phyloP scores from a whole-genome alignment of 2,888 invertebrate genomes.

The Caprella mutica region DNA sequence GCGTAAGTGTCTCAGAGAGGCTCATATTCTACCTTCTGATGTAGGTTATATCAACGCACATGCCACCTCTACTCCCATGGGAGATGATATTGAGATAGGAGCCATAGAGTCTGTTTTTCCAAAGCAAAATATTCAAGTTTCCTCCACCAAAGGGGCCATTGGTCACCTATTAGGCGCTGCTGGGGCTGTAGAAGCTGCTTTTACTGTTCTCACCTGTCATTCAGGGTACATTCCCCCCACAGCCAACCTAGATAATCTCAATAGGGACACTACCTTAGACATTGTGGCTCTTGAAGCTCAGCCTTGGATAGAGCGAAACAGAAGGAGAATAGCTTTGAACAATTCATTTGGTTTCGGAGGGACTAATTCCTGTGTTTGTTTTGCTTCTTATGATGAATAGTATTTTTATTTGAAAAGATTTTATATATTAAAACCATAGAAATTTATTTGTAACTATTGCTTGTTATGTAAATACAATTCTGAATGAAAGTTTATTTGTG shows the following conservation, averaged over 20 bases:
- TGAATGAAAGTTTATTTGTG: too few species aligned
- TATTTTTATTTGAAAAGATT: constrained; percentile 43
- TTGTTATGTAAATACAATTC: too few species aligned
- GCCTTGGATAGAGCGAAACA: constrained; percentile 20
- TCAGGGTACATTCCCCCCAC: constrained; percentile 72
- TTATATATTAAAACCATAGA: too few species aligned
- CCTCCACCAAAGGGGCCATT: constrained; percentile 89
- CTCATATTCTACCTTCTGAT: constrained; percentile 40
- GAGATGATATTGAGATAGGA: constrained; percentile 72
- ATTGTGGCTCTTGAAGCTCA: constrained; percentile 23
- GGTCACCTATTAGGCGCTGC: constrained; percentile 94
- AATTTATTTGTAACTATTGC: too few species aligned
- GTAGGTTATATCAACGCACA: constrained; percentile 82
- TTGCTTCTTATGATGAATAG: constrained; percentile 17
- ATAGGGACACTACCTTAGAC: constrained; percentile 36
- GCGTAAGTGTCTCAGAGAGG: constrained; percentile 41
- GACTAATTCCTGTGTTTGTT: constrained; percentile 71
- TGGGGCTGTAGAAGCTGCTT: constrained; percentile 84
- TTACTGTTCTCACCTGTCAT: constrained; percentile 67
- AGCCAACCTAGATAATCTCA: constrained; percentile 63
- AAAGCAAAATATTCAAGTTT: constrained; percentile 37
- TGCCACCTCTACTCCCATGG: constrained; percentile 92
- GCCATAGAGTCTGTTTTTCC: constrained; percentile 46
- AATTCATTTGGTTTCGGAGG: constrained; percentile 99
- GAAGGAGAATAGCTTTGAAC: constrained; percentile 59